These are phyloP conservation scores for Hemistola chrysoprasaria DNA, from an alignment of 2,888 invertebrate species.

Conservation along the genomic window DNA sequence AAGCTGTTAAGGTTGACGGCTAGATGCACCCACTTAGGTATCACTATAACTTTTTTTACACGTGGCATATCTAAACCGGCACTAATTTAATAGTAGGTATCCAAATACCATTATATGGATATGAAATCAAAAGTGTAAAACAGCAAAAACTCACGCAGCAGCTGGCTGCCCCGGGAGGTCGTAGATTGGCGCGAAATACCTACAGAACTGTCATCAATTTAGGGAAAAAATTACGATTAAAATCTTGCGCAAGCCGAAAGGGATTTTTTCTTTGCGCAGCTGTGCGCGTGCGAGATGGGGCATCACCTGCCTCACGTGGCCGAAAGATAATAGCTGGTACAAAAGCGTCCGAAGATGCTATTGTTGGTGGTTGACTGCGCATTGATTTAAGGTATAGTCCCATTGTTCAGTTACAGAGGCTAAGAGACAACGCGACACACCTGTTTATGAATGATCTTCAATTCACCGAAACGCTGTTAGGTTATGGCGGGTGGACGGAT, in stretches of 20 bases:
- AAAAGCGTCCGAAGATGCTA: constrained; percentile 57
- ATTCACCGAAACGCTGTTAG: constrained; percentile 7
- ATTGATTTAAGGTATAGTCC: constrained; percentile 65
- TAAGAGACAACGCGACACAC: constrained; percentile 36
- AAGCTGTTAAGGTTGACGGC: no score
- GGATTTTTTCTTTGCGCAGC: constrained; percentile 63
- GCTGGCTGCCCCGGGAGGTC: constrained; percentile 51
- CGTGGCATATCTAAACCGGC: no score
- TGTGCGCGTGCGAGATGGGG: constrained; percentile 67
- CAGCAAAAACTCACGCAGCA: constrained; percentile 51
- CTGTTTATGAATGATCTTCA: constrained; percentile 40
- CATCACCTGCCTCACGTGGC: constrained; percentile 76
- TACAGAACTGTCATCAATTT: constrained; percentile 70
- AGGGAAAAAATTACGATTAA: constrained; percentile 65
- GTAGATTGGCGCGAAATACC: constrained; percentile 63
- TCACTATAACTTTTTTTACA: no score
- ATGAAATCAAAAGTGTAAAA: constrained; percentile 45
- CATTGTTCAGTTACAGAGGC: constrained; percentile 36
- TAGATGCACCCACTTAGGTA: no score
- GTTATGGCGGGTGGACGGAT: background rate
- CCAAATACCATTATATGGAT: constrained; percentile 13
- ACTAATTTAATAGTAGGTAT: no score
- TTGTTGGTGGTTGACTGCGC: constrained; percentile 55
- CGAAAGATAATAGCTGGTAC: constrained; percentile 58
- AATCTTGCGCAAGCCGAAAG: constrained; percentile 76